A percentile compares a stretch with the other conserved stretches of the same genome.
Conservation (phyloP, 2,797 vertebrate genomes). For the Parambassis ranga region DNA sequence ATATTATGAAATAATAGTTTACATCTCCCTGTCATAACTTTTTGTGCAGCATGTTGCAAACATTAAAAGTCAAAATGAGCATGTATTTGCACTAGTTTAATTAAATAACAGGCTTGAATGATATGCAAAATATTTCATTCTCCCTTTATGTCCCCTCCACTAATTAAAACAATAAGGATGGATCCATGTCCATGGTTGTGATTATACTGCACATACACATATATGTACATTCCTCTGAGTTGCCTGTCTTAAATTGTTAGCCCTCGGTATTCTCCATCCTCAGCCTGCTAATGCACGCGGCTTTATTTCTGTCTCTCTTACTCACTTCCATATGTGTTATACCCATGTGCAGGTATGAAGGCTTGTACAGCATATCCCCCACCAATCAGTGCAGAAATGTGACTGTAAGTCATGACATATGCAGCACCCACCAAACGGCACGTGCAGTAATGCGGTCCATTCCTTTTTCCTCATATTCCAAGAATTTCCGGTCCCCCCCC, state of each 20-base stretch:
- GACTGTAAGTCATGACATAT: conserved; percentile 26
- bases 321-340: conserved; percentile 58
- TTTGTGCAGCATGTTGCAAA: no score
- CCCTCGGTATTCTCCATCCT: conserved; percentile 9
- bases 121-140: no score
- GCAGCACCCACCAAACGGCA: conserved; percentile 17
- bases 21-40: no score
- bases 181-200: not conserved
- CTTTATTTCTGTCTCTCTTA: conserved; percentile 41
- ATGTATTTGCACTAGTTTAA: no score
- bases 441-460: conserved; percentile 41
- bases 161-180: no score
- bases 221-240: not conserved
- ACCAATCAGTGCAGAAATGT: conserved; percentile 38
- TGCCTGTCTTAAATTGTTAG: conserved; percentile 13
- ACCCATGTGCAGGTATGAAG: conserved; percentile 25
- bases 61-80: no score
- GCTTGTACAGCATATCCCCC: conserved; percentile 9
- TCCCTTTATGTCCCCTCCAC: no score
- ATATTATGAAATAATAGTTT: no score
- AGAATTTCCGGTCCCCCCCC: conserved; percentile 71
- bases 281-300: conserved; percentile 12
- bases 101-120: no score
- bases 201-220: not conserved
- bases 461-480: conserved; percentile 40